phyloP scores from a whole-genome alignment of 2,797 vertebrate genomes.

The Chaunax sp. region DNA sequence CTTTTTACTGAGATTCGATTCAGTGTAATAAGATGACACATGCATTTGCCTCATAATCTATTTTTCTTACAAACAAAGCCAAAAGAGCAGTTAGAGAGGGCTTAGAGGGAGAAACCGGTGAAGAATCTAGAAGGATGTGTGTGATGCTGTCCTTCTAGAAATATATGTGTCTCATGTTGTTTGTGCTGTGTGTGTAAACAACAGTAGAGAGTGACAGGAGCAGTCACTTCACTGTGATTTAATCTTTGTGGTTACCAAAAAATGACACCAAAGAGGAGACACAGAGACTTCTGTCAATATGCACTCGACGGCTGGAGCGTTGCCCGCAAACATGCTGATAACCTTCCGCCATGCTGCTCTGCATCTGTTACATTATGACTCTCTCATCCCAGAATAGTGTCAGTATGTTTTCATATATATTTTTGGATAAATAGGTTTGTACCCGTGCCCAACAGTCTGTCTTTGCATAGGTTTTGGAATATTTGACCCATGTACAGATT shows the following conservation, averaged over 20 bases:
- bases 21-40: slow-evolving; percentile 76
- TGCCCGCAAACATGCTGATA: slow-evolving; percentile 19
- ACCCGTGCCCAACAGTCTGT: neutral
- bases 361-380: slow-evolving; percentile 22
- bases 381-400: neutral
- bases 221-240: slow-evolving; percentile 43
- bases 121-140: neutral
- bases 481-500: slow-evolving; percentile 3
- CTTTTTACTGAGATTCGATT: slow-evolving; percentile 75
- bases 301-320: slow-evolving; percentile 25
- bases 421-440: neutral
- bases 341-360: slow-evolving; percentile 29
- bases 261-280: slow-evolving; percentile 32
- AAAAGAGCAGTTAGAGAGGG: slow-evolving; percentile 59
- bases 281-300: slow-evolving; percentile 33
- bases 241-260: slow-evolving; percentile 44
- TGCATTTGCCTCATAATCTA: slow-evolving; percentile 59
- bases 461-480: slow-evolving; percentile 3
- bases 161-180: slow-evolving; percentile 14
- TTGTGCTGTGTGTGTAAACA: slow-evolving; percentile 30
- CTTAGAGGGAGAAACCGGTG: slow-evolving; percentile 16
- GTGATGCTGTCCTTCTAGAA: slow-evolving; percentile 6
- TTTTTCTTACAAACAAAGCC: slow-evolving; percentile 69
- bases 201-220: slow-evolving; percentile 35
- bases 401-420: neutral